These are phyloP conservation scores for Dysmachus trigonus DNA, from an alignment of 2,888 invertebrate genomes.

Conservation along the genomic window DNA sequence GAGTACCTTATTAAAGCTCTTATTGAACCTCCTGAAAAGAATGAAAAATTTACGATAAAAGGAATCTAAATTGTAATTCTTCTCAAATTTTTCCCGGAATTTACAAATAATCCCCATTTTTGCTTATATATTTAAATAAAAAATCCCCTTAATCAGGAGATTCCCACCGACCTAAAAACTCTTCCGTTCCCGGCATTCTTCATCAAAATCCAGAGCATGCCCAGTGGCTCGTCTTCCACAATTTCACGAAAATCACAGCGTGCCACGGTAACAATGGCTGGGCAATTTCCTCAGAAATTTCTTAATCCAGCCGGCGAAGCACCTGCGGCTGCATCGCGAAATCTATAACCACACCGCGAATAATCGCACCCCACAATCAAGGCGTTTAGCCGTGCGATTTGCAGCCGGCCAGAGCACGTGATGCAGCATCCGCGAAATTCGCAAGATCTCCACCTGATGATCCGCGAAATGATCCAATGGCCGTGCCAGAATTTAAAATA, in stretches of 20 bases:
- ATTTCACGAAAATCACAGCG: background rate
- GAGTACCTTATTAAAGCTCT: too few relatives aligned
- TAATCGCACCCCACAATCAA: background rate
- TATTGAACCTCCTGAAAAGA: too few relatives aligned
- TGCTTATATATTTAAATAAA: background rate
- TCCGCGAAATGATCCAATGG: background rate
- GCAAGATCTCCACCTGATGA: background rate
- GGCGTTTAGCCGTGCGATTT: background rate
- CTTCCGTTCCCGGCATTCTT: background rate
- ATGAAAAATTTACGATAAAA: too few relatives aligned
- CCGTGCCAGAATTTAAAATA: background rate
- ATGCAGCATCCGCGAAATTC: background rate
- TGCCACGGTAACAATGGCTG: background rate
- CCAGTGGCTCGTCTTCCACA: background rate
- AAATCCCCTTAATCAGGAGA: background rate
- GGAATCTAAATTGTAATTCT: too few relatives aligned
- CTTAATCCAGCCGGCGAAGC: background rate
- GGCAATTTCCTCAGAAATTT: background rate
- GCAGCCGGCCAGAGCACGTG: background rate
- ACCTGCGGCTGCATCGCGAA: background rate
- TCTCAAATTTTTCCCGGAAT: too few relatives aligned
- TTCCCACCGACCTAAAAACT: background rate
- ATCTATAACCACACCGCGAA: background rate
- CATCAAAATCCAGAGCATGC: background rate
- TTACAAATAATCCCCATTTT: background rate